Evolutionary conservation across 2,113 vertebrate species (phyloP), one percentile per base, ranked within the genome.

Genomic region (Lycocorax pyrrhopterus): DNA sequence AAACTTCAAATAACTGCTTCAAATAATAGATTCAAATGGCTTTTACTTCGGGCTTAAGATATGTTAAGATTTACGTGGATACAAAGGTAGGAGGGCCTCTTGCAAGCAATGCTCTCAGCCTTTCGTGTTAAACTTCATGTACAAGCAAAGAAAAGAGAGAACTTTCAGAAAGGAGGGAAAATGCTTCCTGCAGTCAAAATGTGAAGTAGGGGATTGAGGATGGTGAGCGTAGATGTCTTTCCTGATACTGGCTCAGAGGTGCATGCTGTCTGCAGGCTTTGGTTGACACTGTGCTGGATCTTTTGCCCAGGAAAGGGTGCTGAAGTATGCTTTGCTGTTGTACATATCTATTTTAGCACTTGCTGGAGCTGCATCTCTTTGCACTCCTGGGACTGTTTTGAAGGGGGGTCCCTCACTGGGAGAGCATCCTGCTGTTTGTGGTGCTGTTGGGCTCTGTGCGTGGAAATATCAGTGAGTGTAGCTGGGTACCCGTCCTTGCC

Each of bases 281-380:
- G 43, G 5, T 51, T 84, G 52, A 35, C 30, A 16, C 32, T n/a
- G 1, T 62, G 27, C 25, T 73, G 46, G 23, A 72, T 60, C 44
- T 81, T 81, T 41, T 76, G 56, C 35, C 35, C 2, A 0, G 29
- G 29, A 77, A 93, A 59, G 27, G 23, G 13, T 0, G 0, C 22
- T 87, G 60, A 67, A 84, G n/a, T 69, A 46, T 3, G 10, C 26
- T 79, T 87, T 89, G 11, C n/a, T 76, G 14, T 64, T 69, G 22
- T 25, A 9, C 5, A 0, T 46, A 37, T 33, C 44, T 58, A 1
- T 73, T 60, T 29, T 26, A 32, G 26, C 15, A 39, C 46, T 73
- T 84, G 13, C 46, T 93, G 41, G 41, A 79, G 53, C 64, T 87
- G 55, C 51, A 29, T 51, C 23, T 73, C 49, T 59, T 75, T 64